These are phyloP conservation scores for Micrasema longulum DNA, from an alignment of 1,140 invertebrate genomes.

Conservation along the genomic window DNA sequence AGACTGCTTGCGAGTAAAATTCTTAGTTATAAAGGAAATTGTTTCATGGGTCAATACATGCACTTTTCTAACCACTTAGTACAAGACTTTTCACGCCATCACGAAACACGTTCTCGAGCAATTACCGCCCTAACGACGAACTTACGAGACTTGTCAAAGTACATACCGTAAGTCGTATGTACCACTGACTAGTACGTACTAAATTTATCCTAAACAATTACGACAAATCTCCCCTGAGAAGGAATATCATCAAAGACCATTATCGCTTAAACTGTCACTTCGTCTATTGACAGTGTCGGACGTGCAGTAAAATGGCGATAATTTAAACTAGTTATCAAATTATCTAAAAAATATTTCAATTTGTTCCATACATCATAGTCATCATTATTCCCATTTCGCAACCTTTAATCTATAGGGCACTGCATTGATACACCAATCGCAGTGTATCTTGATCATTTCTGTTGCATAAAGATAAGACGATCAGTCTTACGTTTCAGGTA, in stretches of 20 bases:
- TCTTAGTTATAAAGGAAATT: no score
- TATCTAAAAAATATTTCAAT: no score
- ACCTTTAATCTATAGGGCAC: no score
- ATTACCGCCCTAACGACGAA: slow-evolving; percentile 30
- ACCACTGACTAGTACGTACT: slow-evolving; percentile 7
- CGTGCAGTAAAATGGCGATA: neutral
- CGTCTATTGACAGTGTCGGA: slow-evolving; percentile 11
- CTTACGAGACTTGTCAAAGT: neutral
- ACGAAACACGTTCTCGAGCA: slow-evolving; percentile 17
- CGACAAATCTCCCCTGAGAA: slow-evolving; percentile 28
- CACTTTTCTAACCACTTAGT: slow-evolving; percentile 16
- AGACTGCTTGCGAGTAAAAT: no score
- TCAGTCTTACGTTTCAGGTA: no score
- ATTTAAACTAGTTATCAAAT: no score
- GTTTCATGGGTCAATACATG: neutral
- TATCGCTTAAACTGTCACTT: slow-evolving; percentile 40
- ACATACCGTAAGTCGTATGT: neutral
- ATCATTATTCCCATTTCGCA: no score
- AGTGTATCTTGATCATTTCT: no score
- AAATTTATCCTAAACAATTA: slow-evolving; percentile 45
- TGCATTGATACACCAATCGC: no score
- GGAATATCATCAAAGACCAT: slow-evolving; percentile 47
- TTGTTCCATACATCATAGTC: no score
- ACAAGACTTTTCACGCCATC: neutral
- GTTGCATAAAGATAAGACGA: no score